Percentiles rank a stretch among this genome's conserved stretches.
These are phyloP conservation scores for Tridacna gigas DNA, from an alignment of 2,888 invertebrate species.

Conservation along the genomic window DNA sequence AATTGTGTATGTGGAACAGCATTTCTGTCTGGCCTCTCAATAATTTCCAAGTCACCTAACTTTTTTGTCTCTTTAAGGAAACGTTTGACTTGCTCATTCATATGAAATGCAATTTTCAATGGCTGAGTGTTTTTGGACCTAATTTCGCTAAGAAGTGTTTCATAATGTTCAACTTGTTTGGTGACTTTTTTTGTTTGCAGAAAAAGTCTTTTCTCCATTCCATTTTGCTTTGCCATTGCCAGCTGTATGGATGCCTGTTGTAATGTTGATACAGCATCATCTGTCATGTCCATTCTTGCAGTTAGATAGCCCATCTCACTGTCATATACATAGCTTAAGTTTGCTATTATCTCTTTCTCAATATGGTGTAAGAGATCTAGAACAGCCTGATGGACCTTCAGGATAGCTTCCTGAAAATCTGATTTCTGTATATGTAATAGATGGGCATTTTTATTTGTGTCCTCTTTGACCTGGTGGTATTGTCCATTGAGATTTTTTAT, in stretches of 20 bases:
- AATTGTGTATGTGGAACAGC: constrained; percentile 39
- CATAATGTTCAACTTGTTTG: constrained; percentile 52
- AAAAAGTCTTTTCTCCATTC: constrained; percentile 58
- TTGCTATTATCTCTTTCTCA: constrained; percentile 32
- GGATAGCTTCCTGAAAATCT: constrained; percentile 52
- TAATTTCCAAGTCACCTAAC: constrained; percentile 46
- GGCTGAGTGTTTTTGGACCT: constrained; percentile 44
- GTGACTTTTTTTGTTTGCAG: constrained; percentile 59
- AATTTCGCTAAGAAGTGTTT: constrained; percentile 48
- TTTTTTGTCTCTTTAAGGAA: constrained; percentile 35
- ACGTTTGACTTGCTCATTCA: constrained; percentile 38
- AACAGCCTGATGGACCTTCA: constrained; percentile 55
- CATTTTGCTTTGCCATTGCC: constrained; percentile 53
- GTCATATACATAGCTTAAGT: constrained; percentile 44
- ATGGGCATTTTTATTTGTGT: constrained; percentile 46
- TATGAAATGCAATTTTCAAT: constrained; percentile 42
- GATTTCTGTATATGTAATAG: constrained; percentile 38
- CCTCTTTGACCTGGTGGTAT: constrained; percentile 46
- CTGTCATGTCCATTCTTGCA: constrained; percentile 44
- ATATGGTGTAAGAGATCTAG: constrained; percentile 38
- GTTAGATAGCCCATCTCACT: constrained; percentile 47
- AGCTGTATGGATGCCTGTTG: constrained; percentile 44
- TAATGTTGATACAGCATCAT: constrained; percentile 44
- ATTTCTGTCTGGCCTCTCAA: constrained; percentile 36
- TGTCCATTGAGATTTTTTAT: constrained; percentile 47